These are phyloP conservation scores for Ascaphus truei DNA, from an alignment of 2,113 vertebrate species.

Conservation along the genomic window DNA sequence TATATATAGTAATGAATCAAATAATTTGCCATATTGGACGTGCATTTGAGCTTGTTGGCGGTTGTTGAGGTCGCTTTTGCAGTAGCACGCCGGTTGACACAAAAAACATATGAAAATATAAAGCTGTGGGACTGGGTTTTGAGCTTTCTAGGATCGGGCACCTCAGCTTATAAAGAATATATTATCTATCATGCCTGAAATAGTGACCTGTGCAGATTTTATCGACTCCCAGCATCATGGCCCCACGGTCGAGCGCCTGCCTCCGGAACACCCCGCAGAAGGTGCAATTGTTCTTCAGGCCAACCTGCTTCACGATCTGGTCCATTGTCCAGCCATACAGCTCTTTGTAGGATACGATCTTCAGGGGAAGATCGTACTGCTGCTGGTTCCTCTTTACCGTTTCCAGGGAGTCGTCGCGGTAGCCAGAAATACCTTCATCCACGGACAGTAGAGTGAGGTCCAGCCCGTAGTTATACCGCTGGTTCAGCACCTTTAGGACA, in stretches of 20 bases:
- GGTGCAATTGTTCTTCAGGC: slow-evolving; percentile 80
- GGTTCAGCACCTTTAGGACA: slow-evolving; percentile 71
- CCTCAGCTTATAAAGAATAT: too few relatives aligned
- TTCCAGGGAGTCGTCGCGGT: slow-evolving; percentile 79
- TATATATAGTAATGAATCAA: too few relatives aligned
- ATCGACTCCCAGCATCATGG: slow-evolving; percentile 75
- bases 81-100: too few relatives aligned
- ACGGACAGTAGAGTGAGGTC: slow-evolving; percentile 76
- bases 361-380: slow-evolving; percentile 76
- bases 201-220: slow-evolving; percentile 79
- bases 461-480: slow-evolving; percentile 68
- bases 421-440: slow-evolving; percentile 83
- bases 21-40: too few relatives aligned
- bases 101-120: too few relatives aligned
- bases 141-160: too few relatives aligned
- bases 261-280: slow-evolving; percentile 86
- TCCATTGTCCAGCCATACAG: slow-evolving; percentile 89
- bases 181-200: too few relatives aligned
- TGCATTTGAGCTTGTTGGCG: too few relatives aligned
- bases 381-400: slow-evolving; percentile 76
- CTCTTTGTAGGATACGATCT: slow-evolving; percentile 77
- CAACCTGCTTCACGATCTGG: slow-evolving; percentile 73
- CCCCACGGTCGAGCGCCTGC: slow-evolving; percentile 78
- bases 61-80: too few relatives aligned
- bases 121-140: too few relatives aligned